phyloP scores from a whole-genome alignment of 2,888 invertebrate genomes.

The Microctonus brassicae region DNA sequence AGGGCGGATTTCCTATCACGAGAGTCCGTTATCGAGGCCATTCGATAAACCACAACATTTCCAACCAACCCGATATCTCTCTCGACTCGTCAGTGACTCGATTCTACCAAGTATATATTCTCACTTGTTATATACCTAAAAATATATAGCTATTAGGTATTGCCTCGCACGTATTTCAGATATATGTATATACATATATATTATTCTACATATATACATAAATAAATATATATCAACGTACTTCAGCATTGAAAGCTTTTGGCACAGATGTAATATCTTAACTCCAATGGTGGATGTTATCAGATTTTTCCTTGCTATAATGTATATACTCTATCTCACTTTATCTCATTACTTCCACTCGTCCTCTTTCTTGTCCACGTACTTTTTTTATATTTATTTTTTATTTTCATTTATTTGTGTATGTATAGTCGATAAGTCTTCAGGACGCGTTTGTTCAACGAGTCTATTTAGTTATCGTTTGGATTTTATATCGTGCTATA shows the following conservation, averaged over 20 bases:
- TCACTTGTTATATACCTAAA: background rate
- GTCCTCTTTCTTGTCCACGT: background rate
- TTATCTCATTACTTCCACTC: background rate
- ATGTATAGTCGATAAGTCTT: conserved; percentile 2
- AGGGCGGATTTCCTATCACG: conserved; percentile 50
- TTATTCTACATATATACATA: background rate
- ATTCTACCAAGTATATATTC: conserved; percentile 17
- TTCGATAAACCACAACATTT: conserved; percentile 38
- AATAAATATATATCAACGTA: too few relatives aligned
- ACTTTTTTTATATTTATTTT: background rate
- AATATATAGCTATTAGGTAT: background rate
- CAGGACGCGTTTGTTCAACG: background rate
- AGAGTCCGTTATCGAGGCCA: conserved; percentile 45
- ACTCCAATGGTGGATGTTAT: conserved; percentile 2
- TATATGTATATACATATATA: background rate
- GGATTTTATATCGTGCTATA: background rate
- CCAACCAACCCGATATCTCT: conserved; percentile 4
- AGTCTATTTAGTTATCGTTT: conserved; percentile 5
- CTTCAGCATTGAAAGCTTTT: background rate
- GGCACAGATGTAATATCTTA: conserved; percentile 10
- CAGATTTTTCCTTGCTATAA: background rate
- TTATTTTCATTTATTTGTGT: background rate
- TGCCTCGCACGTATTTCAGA: background rate
- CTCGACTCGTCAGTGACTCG: background rate
- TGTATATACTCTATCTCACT: background rate